A percentile compares a stretch with the other conserved stretches of the same genome.
Evolutionary conservation across 2,113 vertebrate species (phyloP).

Genomic region (Ciconia stormi): DNA sequence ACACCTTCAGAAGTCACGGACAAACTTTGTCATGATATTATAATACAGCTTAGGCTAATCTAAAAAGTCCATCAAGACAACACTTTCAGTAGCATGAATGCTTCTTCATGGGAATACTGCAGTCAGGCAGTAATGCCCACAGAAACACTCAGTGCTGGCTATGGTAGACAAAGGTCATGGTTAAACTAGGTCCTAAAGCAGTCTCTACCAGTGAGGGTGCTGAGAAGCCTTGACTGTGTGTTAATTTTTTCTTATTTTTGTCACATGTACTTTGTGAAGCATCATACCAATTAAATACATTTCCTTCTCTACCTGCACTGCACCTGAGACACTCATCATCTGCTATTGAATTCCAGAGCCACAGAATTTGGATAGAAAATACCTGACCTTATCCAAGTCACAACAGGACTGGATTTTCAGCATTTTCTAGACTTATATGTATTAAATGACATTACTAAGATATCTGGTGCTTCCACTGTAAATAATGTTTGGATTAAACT

Average conservation of each 20-base stretch:
- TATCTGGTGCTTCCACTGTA: conserved; percentile 44
- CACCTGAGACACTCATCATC: neutral
- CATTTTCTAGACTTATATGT: conserved; percentile 33
- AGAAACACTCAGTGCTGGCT: neutral
- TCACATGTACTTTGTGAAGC: neutral
- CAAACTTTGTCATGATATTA: neutral
- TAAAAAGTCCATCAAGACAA: neutral
- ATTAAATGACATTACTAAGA: conserved; percentile 45
- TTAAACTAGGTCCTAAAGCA: neutral
- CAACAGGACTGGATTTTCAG: conserved; percentile 45
- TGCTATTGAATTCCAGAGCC: neutral
- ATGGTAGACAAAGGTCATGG: neutral
- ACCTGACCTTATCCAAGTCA: conserved; percentile 37
- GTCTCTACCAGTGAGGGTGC: neutral
- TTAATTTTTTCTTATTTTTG: neutral
- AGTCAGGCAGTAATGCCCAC: neutral
- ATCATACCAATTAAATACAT: neutral
- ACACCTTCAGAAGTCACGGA: neutral
- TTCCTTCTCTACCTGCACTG: neutral
- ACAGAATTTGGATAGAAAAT: neutral
- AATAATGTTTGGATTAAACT: conserved; percentile 71
- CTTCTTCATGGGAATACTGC: neutral
- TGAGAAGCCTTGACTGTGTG: neutral
- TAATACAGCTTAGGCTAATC: neutral
- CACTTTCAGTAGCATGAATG: neutral